phyloP scores from a whole-genome alignment of 2,113 vertebrate genomes.

The Sylvietta virens region DNA sequence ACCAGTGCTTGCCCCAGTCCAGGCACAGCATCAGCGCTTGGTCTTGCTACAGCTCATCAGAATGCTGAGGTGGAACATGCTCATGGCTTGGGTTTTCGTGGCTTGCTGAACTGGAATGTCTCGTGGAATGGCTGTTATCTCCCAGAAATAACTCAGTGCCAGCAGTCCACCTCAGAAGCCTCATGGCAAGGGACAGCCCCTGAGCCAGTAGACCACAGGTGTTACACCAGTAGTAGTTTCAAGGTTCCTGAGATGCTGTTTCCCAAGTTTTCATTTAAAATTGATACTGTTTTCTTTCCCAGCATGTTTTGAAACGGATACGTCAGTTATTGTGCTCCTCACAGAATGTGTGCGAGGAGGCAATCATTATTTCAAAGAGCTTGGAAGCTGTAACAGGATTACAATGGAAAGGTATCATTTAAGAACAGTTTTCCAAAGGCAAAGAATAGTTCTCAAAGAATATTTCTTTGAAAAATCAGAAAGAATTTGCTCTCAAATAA shows the following conservation, averaged over 20 bases:
- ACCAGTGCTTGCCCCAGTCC: accelerated
- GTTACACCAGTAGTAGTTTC: background rate
- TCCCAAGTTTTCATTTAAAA: background rate
- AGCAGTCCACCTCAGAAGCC: accelerated
- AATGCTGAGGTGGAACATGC: background rate
- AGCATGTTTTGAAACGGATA: background rate
- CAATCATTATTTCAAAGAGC: background rate
- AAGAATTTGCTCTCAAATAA: background rate
- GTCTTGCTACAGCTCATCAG: background rate
- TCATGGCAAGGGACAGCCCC: background rate
- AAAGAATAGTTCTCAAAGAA: background rate
- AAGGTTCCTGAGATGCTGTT: background rate
- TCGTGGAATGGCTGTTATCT: background rate
- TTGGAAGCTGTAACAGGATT: background rate
- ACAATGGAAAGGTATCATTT: slow-evolving; percentile 1
- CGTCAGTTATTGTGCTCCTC: background rate
- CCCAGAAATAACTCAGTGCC: background rate
- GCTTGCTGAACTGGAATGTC: background rate
- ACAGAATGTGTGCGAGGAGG: background rate
- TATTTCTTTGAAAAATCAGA: background rate
- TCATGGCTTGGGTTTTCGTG: accelerated
- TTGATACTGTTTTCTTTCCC: background rate
- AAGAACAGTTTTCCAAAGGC: background rate
- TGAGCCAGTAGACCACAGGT: background rate
- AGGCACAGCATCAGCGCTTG: accelerated